A percentile compares a stretch with the other conserved stretches of the same genome.
These are phyloP conservation scores for Aleiodes leptofemur DNA, from an alignment of 2,888 invertebrate genomes.

Conservation along the genomic window DNA sequence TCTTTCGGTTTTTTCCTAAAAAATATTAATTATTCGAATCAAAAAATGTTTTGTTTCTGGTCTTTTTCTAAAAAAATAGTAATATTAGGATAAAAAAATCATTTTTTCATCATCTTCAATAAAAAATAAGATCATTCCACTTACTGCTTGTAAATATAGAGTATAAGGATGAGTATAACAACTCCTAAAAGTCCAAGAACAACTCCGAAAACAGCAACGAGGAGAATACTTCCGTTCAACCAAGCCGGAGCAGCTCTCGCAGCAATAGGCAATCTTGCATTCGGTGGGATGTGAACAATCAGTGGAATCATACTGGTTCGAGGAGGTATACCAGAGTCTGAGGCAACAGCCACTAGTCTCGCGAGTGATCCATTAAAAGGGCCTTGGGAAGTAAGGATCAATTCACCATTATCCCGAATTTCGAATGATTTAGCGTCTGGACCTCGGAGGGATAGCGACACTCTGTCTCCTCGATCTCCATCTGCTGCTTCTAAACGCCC, in stretches of 20 bases:
- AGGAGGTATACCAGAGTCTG: constrained; percentile 90
- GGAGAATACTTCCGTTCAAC: constrained; percentile 76
- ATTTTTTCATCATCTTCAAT: not conserved
- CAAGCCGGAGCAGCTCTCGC: constrained; percentile 76
- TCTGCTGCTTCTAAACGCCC: constrained; percentile 88
- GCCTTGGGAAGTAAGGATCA: constrained; percentile 75
- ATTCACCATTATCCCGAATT: constrained; percentile 81
- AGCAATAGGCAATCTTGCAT: constrained; percentile 67
- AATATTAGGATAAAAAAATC: constrained; percentile 1
- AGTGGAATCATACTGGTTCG: constrained; percentile 77
- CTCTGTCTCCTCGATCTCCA: constrained; percentile 86
- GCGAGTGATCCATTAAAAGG: constrained; percentile 78
- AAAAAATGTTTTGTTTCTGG: no score
- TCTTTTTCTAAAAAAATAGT: no score
- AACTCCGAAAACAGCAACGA: constrained; percentile 82
- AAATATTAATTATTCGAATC: constrained; percentile 7
- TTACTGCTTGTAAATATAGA: constrained; percentile 87
- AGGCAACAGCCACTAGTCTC: constrained; percentile 88
- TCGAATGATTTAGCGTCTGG: constrained; percentile 82
- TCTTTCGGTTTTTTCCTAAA: constrained; percentile 68
- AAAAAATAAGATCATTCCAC: constrained; percentile 62
- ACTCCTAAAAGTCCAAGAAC: constrained; percentile 85
- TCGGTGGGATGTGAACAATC: constrained; percentile 75
- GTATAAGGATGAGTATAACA: constrained; percentile 84
- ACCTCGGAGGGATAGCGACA: constrained; percentile 84